A percentile compares a stretch with the other conserved stretches of the same genome.
phyloP scores from a whole-genome alignment of 2,888 invertebrate genomes.

The Plutella xylostella region DNA sequence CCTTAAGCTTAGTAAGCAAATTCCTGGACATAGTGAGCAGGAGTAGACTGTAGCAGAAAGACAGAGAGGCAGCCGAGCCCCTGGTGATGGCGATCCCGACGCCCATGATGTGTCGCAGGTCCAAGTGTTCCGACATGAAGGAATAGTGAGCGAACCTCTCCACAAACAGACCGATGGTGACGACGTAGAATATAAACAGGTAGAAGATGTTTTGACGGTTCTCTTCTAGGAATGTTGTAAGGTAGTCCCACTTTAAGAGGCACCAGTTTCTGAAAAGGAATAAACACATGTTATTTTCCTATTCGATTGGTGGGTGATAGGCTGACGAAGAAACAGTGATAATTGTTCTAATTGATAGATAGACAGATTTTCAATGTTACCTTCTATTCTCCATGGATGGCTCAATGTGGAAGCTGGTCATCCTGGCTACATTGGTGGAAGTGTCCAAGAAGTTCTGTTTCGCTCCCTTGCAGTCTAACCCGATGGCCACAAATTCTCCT shows the following conservation, averaged over 20 bases:
- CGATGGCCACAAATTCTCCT: conserved; percentile 94
- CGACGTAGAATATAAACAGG: conserved; percentile 93
- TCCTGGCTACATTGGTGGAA: conserved; percentile 93
- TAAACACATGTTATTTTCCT: too few species aligned
- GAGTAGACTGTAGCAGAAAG: conserved; percentile 93
- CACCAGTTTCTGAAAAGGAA: conserved; percentile 72
- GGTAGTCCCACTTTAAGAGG: conserved; percentile 84
- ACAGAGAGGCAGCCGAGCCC: conserved; percentile 93
- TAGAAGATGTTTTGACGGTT: conserved; percentile 97
- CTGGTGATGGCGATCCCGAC: conserved; percentile 95
- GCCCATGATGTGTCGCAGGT: conserved; percentile 96
- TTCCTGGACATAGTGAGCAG: conserved; percentile 94
- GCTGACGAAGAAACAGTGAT: too few species aligned
- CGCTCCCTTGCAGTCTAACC: conserved; percentile 93
- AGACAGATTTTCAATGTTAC: too few species aligned
- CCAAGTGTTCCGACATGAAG: conserved; percentile 96
- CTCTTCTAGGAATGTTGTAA: conserved; percentile 94
- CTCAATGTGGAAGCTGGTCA: conserved; percentile 94
- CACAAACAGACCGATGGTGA: conserved; percentile 92
- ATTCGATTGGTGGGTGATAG: too few species aligned
- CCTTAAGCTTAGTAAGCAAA: conserved; percentile 89
- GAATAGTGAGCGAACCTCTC: conserved; percentile 97
- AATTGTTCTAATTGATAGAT: too few species aligned
- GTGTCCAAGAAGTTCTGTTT: conserved; percentile 96
- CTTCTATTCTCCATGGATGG: conserved; percentile 77